Conservation (phyloP, 2,797 vertebrate genomes). For the Sarcoramphus papa region DNA sequence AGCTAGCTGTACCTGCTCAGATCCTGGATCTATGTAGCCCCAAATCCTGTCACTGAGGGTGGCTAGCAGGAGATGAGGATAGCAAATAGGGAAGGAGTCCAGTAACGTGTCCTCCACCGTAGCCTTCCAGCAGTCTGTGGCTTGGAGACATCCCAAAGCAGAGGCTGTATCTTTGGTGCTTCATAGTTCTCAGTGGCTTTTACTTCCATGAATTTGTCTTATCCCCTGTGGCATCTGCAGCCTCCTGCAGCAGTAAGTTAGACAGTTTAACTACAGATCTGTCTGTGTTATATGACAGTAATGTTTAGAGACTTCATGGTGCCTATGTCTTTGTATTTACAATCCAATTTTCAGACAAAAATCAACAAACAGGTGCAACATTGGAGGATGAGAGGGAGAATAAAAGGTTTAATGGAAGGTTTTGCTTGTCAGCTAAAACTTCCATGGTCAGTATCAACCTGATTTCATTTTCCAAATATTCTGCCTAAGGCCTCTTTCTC, state of each 20-base stretch:
- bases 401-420: not conserved
- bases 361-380: not conserved
- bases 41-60: not conserved
- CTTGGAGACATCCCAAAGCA: not conserved
- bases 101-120: rapidly evolving
- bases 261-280: not conserved
- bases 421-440: conserved; percentile 7
- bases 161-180: not conserved
- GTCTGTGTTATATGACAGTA: not conserved
- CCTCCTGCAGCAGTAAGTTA: not conserved
- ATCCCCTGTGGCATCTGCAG: not conserved
- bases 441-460: not conserved
- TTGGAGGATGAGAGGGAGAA: not conserved
- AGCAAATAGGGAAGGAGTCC: not conserved
- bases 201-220: not conserved
- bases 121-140: not conserved
- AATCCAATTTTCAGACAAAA: not conserved
- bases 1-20: not conserved
- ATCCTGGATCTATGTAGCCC: not conserved
- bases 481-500: conserved; percentile 22
- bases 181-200: not conserved
- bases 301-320: not conserved
- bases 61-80: not conserved
- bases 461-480: conserved; percentile 5
- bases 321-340: not conserved